Evolutionary conservation across 2,888 invertebrate species (phyloP), one percentile per base, ranked within the genome.

Genomic region (Tyria jacobaeae): DNA sequence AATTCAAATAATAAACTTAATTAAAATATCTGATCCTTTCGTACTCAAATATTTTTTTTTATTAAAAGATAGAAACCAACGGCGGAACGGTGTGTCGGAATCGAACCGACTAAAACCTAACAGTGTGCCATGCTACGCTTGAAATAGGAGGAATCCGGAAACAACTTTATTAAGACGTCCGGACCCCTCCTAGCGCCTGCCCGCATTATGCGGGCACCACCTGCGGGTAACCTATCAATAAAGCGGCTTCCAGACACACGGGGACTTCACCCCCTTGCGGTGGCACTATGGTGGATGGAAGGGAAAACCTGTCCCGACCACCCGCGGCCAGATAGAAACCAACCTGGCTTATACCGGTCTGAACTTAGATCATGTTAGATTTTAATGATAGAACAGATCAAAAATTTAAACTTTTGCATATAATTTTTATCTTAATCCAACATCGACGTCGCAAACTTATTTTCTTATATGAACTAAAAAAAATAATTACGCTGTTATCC

Each of bases 361-460:
- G 95, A 97, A 97, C 96, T 97, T 96, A 97, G 96, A 96, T 97
- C 96, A 96, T 96, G 96, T 96, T 96, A 96, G 95, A 95, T 95
- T 95, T 96, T 95, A 96, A 96, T 95, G 95, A 96, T 96, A 96
- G 96, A 96, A 96, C 96, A 96, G 96, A 96, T 95, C 94, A 95
- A 96, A 80, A 95, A 92, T 91, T 94, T 94, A 93, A 95, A 94
- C 94, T 91, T 89, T 95, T 96, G 84, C 96, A 94, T 95, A 94
- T 92, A 94, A 94, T 92, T 91, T 95, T 94, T 92, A 94, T 94
- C 94, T 96, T 96, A 96, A 96, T 97, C 96, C 97, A 97, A 97
- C 97, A 97, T 97, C 96, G 97, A 97, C 96, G 96, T 97, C 96
- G 96, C 96, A 96, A 97, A 94, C 96, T 95, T 89, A 95, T 94